Percentiles rank a stretch among this genome's conserved stretches.
phyloP scores from a whole-genome alignment of 2,113 vertebrate genomes.

The Actinemys pallida region DNA sequence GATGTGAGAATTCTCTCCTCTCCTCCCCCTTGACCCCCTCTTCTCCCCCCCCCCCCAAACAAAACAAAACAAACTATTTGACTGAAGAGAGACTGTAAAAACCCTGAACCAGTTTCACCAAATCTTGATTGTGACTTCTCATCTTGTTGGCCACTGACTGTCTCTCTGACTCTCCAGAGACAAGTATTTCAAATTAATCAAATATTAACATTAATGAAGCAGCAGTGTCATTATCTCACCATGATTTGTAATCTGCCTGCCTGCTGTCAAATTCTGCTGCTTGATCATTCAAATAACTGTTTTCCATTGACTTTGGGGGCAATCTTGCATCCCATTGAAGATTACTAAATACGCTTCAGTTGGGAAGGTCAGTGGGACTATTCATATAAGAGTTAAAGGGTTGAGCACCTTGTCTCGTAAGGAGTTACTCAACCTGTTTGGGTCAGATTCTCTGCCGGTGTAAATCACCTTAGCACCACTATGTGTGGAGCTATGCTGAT shows the following conservation, averaged over 20 bases:
- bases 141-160: fast-evolving
- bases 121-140: not conserved
- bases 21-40: not conserved
- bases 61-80: not conserved
- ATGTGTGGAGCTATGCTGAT: not conserved
- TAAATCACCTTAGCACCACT: not conserved
- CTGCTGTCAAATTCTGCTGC: not conserved
- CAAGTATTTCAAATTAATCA: not conserved
- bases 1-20: not conserved
- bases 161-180: not conserved
- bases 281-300: conserved; percentile 10
- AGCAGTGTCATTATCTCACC: not conserved
- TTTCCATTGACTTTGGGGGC: not conserved
- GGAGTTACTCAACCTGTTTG: conserved; percentile 23
- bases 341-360: not conserved
- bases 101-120: not conserved
- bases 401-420: not conserved
- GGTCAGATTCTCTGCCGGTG: not conserved
- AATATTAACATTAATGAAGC: not conserved
- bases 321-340: not conserved
- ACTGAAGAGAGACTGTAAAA: not conserved
- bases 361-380: not conserved
- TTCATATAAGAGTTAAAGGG: not conserved
- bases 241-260: not conserved
- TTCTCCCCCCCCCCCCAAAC: not conserved